Conservation (phyloP, 2,888 invertebrate species). For the Automeris io region DNA sequence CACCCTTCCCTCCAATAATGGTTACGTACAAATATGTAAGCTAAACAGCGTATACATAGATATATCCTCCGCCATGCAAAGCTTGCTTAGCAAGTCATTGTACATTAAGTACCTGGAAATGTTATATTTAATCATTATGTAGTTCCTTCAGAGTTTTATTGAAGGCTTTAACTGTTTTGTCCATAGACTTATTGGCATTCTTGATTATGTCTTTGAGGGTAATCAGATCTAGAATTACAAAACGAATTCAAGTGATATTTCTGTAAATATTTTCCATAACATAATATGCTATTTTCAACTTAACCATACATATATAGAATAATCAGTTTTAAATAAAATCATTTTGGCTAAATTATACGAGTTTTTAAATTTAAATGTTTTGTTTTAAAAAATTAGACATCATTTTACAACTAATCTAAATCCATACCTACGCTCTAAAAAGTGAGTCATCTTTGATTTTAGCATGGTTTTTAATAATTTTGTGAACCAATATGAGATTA, state of each 20-base stretch:
- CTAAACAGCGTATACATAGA: neutral
- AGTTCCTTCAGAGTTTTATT: conserved; percentile 48
- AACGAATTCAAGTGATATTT: conserved; percentile 14
- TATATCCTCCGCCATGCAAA: conserved; percentile 35
- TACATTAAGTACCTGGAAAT: conserved; percentile 18
- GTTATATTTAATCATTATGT: conserved; percentile 36
- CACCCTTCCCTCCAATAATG: conserved; percentile 3
- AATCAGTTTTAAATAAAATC: no score
- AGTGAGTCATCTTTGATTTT: no score
- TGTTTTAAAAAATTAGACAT: no score
- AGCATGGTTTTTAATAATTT: no score
- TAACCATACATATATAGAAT: no score
- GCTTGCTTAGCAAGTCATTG: conserved; percentile 25
- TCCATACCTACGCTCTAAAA: no score
- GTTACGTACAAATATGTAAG: conserved; percentile 6
- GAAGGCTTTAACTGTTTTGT: conserved; percentile 52
- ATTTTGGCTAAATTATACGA: no score
- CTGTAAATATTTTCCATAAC: no score
- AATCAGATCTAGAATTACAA: conserved; percentile 34
- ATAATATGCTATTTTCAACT: no score
- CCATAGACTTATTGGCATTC: conserved; percentile 45
- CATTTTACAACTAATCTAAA: no score
- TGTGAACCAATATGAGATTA: no score
- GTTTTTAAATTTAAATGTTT: no score
- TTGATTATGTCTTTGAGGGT: conserved; percentile 41